Base-by-base conservation (phyloP, 2,797 vertebrate genomes). In the Phalanger gymnotis region DNA sequence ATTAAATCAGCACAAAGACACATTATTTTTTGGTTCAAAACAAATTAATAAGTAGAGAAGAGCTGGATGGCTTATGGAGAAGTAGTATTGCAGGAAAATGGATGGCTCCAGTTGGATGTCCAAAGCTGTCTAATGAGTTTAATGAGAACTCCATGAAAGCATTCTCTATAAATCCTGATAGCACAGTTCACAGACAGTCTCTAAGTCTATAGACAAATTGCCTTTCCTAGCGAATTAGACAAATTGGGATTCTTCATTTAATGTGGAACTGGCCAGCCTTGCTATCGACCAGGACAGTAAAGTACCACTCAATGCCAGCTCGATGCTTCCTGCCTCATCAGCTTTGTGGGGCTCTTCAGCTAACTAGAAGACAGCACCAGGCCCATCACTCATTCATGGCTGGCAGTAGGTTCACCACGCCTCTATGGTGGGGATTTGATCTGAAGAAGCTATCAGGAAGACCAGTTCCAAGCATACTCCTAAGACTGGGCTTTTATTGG, bases 61-160 rank as follows among this genome's bases (percentile, higher is more conserved):
- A 97, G 96, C 9, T 19, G 90, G 93, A 96, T 1, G 9, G 30
- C 40, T 96, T 91, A 53, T 94, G 91, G 94, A 27, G 57, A 98
- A 73, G 91, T 92, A 3, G 96, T 97, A 94, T 91, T 97, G 92
- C 92, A 91, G 53, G 90, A 94, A 97, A 95, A 22, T 96, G 47
- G 53, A 58, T 97, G 47, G 34, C 93, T 40, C 81, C 91, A 6
- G 93, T 92, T 90, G 34, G 66, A 92, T 95, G 89, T 53, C 56
- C 91, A 81, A 93, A 95, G 25, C 93, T 53, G 92, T 91, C 52
- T 66, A 94, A n/a, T 92, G 95, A 96, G 91, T 96, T 53, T 92
- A 87, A 92, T 92, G 31, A 92, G 96, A 96, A 89, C 89, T 96
- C 95, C 10, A 31, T 0, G 54, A 97, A 96, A 95, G n/a, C 91